Base-by-base conservation (phyloP, 1,140 invertebrate genomes). In the Anastatus disparis region DNA sequence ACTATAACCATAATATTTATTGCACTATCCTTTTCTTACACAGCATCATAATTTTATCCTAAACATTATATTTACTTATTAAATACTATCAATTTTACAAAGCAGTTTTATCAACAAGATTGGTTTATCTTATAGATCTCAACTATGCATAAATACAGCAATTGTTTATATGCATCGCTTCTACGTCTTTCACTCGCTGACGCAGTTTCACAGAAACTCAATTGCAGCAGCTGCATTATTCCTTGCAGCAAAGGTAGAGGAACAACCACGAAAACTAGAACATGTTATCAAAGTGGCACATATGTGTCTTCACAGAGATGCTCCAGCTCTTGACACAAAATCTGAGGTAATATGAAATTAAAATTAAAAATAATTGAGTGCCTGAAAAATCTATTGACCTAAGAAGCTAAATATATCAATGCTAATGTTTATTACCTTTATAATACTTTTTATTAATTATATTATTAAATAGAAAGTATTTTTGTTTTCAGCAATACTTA, bases 81-180 rank as follows among this genome's bases (percentile, higher is more conserved):
- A n/a, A n/a, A n/a, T n/a, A n/a, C n/a, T n/a, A n/a, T n/a, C n/a
- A n/a, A n/a, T n/a, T n/a, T n/a, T n/a, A n/a, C n/a, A n/a, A n/a
- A n/a, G n/a, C n/a, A n/a, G n/a, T n/a, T n/a, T n/a, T n/a, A n/a
- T n/a, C n/a, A n/a, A n/a, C n/a, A n/a, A n/a, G n/a, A n/a, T n/a
- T n/a, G n/a, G n/a, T n/a, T n/a, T n/a, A n/a, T n/a, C n/a, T n/a
- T n/a, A 68, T 35, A 95, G 93, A 76, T 93, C 92, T 24, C 94
- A 96, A 86, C 86, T 97, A 82, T 96, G 94, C 83, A 96, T 97
- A 77, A 96, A 96, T 83, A 97, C 95, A 67, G 95, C 95, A 35
- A 98, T 98, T 77, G 96, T 98, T n/a, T 99, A 98, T 78, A 97
- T 99, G 96, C 96, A 98, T 83, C 88, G 97, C 26, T 99, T 99